These are phyloP conservation scores for Strongylocentrotus purpuratus DNA, from an alignment of 35 echinoderm and acorn worm genomes.

Conservation along the genomic window DNA sequence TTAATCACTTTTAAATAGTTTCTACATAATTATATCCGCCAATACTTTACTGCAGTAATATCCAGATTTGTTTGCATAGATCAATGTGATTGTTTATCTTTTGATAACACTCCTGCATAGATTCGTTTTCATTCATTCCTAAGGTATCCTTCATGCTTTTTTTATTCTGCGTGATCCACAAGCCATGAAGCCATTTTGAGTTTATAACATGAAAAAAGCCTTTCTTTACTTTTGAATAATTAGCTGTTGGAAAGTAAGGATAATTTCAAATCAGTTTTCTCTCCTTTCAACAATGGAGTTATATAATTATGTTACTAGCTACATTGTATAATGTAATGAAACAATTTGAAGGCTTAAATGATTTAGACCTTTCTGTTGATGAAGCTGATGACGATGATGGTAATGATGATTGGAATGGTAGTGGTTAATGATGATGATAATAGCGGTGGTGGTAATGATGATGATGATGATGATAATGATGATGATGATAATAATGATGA, in stretches of 20 bases:
- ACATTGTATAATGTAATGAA: too few species aligned
- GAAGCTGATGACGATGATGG: not conserved
- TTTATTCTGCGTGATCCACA: not conserved
- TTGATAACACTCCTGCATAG: not conserved
- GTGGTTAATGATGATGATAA: not conserved
- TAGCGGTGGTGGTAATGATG: not conserved
- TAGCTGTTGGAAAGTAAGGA: not conserved
- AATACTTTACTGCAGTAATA: not conserved
- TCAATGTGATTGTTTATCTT: conserved; percentile 10
- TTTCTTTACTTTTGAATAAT: not conserved
- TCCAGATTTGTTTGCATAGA: not conserved
- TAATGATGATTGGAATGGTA: not conserved
- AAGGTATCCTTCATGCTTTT: not conserved
- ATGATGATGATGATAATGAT: not conserved
- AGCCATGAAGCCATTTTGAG: too few species aligned
- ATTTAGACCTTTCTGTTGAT: too few species aligned
- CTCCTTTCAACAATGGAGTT: too few species aligned
- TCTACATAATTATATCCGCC: not conserved
- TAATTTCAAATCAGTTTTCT: not conserved
- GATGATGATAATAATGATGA: conserved; percentile 31
- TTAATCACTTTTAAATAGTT: too few species aligned
- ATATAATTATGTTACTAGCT: too few species aligned
- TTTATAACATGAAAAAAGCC: too few species aligned
- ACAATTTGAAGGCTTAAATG: too few species aligned
- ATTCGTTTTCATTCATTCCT: not conserved